Evolutionary conservation across 2,888 invertebrate genomes (phyloP).

Genomic region (Salpingus planirostris): DNA sequence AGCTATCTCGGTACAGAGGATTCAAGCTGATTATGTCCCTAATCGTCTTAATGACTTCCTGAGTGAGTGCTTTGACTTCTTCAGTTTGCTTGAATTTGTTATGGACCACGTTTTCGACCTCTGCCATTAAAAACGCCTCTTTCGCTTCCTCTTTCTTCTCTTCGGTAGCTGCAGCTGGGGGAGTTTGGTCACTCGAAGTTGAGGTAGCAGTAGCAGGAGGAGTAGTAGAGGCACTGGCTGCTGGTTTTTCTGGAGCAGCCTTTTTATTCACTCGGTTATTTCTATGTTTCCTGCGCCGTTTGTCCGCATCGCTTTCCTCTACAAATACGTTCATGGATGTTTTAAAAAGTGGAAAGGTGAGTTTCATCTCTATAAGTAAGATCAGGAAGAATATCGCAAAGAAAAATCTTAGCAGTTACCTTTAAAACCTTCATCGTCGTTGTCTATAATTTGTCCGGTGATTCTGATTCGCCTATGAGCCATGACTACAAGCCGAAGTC

Average conservation of each 20-base stretch:
- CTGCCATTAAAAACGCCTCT: constrained; percentile 75
- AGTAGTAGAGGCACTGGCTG: constrained; percentile 7
- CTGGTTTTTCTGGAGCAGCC: constrained; percentile 16
- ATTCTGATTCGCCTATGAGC: constrained; percentile 85
- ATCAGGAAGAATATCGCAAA: constrained; percentile 1
- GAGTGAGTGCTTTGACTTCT: constrained; percentile 93
- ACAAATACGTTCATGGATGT: constrained; percentile 71
- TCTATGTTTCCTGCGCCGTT: constrained; percentile 46
- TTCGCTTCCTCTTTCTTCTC: constrained; percentile 17
- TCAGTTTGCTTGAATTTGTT: constrained; percentile 84
- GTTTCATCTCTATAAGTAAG: constrained; percentile 64
- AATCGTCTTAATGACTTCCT: constrained; percentile 95
- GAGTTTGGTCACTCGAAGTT: background rate
- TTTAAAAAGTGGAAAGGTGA: constrained; percentile 78
- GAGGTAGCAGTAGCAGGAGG: background rate
- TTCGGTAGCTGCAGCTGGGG: background rate
- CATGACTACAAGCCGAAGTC: constrained; percentile 84
- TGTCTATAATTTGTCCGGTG: constrained; percentile 69
- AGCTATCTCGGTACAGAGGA: constrained; percentile 91
- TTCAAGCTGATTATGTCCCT: constrained; percentile 96
- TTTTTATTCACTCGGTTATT: constrained; percentile 34
- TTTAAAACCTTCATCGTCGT: constrained; percentile 50
- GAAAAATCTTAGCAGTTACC: constrained; percentile 22
- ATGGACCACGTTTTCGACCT: constrained; percentile 86
- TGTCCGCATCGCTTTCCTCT: constrained; percentile 60